Percentiles rank a stretch among this genome's conserved stretches.
phyloP scores from a whole-genome alignment of 1,140 invertebrate genomes.

The Papilio dardanus region DNA sequence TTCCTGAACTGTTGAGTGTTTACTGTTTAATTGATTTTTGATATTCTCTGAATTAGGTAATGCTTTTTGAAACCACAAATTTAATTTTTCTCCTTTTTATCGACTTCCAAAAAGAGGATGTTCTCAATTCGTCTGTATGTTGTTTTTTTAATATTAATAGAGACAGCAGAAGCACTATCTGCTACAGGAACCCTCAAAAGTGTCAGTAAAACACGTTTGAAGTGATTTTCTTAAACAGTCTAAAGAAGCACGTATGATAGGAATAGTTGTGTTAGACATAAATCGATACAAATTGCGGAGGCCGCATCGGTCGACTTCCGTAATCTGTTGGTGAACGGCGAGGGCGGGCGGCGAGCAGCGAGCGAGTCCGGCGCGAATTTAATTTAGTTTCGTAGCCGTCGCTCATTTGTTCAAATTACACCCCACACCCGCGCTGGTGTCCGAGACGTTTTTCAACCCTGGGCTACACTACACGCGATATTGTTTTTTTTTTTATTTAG shows the following conservation, averaged over 20 bases:
- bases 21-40: constrained; percentile 12
- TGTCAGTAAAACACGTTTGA: too few species aligned
- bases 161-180: too few species aligned
- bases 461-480: background rate
- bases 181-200: too few species aligned
- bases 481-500: background rate
- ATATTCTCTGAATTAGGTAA: too few species aligned
- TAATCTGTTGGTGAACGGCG: constrained; percentile 60
- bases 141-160: too few species aligned
- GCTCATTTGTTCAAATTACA: constrained; percentile 78
- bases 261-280: constrained; percentile 36
- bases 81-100: too few species aligned
- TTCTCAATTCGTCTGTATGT: too few species aligned
- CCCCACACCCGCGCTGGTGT: constrained; percentile 43
- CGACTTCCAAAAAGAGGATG: too few species aligned
- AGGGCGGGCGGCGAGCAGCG: constrained; percentile 52
- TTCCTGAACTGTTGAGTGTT: constrained; percentile 29
- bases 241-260: constrained; percentile 19
- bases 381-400: constrained; percentile 74
- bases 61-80: too few species aligned
- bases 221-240: too few species aligned
- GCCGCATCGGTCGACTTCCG: constrained; percentile 49
- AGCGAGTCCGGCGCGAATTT: constrained; percentile 66
- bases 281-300: constrained; percentile 58
- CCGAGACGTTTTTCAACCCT: constrained; percentile 39